phyloP scores from a whole-genome alignment of 2,888 invertebrate genomes.

The Drosophila gaucha region DNA sequence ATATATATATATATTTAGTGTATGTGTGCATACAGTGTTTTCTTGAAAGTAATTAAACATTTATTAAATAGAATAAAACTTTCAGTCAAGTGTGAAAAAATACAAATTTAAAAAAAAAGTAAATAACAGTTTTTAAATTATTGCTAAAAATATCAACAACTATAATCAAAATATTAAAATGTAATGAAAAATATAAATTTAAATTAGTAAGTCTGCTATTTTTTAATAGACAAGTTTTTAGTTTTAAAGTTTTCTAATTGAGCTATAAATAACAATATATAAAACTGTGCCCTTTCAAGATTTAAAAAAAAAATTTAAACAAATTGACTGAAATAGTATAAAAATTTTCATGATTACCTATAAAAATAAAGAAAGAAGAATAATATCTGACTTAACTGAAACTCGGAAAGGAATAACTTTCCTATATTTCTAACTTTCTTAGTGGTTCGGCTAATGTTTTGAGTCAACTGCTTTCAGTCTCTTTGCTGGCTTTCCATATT shows the following conservation, averaged over 20 bases:
- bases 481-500: no score
- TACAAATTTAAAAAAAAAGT: not conserved
- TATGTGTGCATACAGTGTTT: not conserved
- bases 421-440: no score
- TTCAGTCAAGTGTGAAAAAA: not conserved
- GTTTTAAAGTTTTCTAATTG: not conserved
- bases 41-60: conserved; percentile 1
- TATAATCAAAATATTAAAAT: not conserved
- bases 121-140: not conserved
- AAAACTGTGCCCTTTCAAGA: not conserved
- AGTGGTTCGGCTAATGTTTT: no score
- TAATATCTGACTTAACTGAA: no score
- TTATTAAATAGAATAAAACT: not conserved
- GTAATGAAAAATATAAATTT: no score
- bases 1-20: not conserved
- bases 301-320: no score
- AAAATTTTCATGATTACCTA: no score
- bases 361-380: no score
- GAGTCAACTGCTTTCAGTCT: no score
- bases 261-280: not conserved
- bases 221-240: not conserved
- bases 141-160: not conserved
- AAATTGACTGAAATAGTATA: no score
- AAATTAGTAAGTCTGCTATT: no score
- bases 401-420: no score